Percentiles rank a stretch among this genome's conserved stretches.
Evolutionary conservation across 2,797 vertebrate species (phyloP).

Genomic region (Xenopus petersii): DNA sequence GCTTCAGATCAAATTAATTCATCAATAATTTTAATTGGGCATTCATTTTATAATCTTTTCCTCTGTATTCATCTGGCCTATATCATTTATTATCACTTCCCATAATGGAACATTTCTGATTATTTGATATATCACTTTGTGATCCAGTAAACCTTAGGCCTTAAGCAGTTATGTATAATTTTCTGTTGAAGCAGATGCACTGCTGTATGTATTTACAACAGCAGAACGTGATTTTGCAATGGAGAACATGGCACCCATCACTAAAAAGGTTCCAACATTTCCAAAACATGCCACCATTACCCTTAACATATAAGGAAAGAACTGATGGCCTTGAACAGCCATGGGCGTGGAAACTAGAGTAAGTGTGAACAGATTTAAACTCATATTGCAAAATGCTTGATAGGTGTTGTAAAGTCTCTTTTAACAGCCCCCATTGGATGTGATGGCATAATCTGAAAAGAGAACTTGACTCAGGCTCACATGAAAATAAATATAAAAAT

Average conservation of each 20-base stretch:
- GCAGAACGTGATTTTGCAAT: background rate
- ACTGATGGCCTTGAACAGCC: slow-evolving; percentile 25
- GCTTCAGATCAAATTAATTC: too few relatives aligned
- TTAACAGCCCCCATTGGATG: slow-evolving; percentile 35
- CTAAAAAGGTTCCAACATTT: background rate
- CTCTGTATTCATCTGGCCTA: too few relatives aligned
- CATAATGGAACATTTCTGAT: too few relatives aligned
- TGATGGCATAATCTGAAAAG: slow-evolving; percentile 52
- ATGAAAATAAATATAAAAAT: slow-evolving; percentile 35
- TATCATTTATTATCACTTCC: too few relatives aligned
- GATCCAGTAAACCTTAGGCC: too few relatives aligned
- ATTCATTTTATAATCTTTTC: too few relatives aligned
- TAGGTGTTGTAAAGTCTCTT: slow-evolving; percentile 37
- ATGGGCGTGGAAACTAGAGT: slow-evolving; percentile 44
- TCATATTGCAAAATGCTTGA: slow-evolving; percentile 36
- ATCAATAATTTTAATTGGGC: too few relatives aligned
- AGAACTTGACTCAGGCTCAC: slow-evolving; percentile 50
- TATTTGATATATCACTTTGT: too few relatives aligned
- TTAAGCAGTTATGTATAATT: too few relatives aligned
- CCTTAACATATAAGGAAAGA: slow-evolving; percentile 35
- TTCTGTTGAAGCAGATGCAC: background rate
- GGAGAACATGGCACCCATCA: background rate
- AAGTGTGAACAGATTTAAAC: slow-evolving; percentile 47
- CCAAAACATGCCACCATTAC: slow-evolving; percentile 8
- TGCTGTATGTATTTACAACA: background rate